phyloP scores from a whole-genome alignment of 2,888 invertebrate species.

The Conistra vaccinii region DNA sequence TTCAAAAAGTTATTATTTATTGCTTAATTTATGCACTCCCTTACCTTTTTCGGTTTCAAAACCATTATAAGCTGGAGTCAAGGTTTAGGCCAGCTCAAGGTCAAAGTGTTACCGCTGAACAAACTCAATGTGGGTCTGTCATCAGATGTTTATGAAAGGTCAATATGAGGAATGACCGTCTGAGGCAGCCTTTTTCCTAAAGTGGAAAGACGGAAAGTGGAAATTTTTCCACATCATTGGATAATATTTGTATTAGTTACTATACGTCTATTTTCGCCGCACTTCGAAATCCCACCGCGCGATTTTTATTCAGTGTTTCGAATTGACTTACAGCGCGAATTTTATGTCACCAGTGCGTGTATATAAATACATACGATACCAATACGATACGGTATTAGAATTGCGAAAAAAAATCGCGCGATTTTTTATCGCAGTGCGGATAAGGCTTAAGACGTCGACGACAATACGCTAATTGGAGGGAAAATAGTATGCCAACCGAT shows the following conservation, averaged over 20 bases:
- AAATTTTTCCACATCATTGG: not conserved
- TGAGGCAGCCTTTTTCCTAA: not conserved
- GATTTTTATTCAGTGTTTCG: no score
- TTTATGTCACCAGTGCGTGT: no score
- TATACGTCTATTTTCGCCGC: no score
- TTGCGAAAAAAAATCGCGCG: no score
- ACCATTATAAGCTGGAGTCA: not conserved
- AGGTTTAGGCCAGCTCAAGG: not conserved
- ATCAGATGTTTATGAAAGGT: not conserved
- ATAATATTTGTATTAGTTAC: constrained; percentile 16
- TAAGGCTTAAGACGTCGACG: not conserved
- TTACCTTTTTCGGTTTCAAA: no score
- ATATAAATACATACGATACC: no score
- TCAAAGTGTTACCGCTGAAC: not conserved
- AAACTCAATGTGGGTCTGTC: not conserved
- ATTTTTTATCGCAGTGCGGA: no score
- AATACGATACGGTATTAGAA: no score
- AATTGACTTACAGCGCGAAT: no score
- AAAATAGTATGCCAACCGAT: constrained; percentile 34
- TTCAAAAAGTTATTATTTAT: no score
- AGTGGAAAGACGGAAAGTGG: not conserved
- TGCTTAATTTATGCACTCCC: no score
- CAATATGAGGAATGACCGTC: not conserved
- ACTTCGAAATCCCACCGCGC: no score
- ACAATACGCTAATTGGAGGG: constrained; percentile 38